Conservation (phyloP, 2,888 invertebrate genomes). For the Dastarcus helophoroides region DNA sequence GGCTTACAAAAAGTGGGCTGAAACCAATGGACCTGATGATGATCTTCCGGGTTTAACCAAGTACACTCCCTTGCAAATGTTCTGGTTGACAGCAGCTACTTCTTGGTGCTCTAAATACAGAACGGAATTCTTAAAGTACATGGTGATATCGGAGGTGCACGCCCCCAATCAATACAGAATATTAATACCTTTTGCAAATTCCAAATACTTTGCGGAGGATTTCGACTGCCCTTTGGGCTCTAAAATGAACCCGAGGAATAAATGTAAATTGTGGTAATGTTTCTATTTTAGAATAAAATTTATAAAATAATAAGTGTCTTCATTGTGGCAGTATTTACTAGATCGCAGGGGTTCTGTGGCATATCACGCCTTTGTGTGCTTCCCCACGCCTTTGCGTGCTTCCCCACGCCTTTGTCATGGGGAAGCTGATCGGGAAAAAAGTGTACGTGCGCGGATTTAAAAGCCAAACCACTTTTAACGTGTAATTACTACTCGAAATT, state of each 20-base stretch:
- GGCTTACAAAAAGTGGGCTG: slow-evolving; percentile 31
- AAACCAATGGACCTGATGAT: slow-evolving; percentile 27
- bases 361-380: too few species aligned
- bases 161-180: slow-evolving; percentile 45
- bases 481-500: too few species aligned
- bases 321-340: too few species aligned
- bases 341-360: too few species aligned
- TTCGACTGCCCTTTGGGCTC: slow-evolving; percentile 47
- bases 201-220: slow-evolving; percentile 48
- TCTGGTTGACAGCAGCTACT: slow-evolving; percentile 49
- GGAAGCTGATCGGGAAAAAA: too few species aligned
- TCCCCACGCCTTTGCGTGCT: too few species aligned
- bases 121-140: slow-evolving; percentile 29
- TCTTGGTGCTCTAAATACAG: slow-evolving; percentile 46
- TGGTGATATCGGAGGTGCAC: slow-evolving; percentile 34
- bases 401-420: too few species aligned
- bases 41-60: slow-evolving; percentile 27
- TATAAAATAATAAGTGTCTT: too few species aligned
- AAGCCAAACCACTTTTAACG: too few species aligned
- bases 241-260: slow-evolving; percentile 49
- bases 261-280: slow-evolving; percentile 49
- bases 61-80: slow-evolving; percentile 37
- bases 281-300: too few species aligned
- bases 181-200: slow-evolving; percentile 47
- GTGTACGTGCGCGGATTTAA: too few species aligned